Evolutionary conservation across 2,888 invertebrate genomes (phyloP).

Genomic region (Ceriagrion tenellum): DNA sequence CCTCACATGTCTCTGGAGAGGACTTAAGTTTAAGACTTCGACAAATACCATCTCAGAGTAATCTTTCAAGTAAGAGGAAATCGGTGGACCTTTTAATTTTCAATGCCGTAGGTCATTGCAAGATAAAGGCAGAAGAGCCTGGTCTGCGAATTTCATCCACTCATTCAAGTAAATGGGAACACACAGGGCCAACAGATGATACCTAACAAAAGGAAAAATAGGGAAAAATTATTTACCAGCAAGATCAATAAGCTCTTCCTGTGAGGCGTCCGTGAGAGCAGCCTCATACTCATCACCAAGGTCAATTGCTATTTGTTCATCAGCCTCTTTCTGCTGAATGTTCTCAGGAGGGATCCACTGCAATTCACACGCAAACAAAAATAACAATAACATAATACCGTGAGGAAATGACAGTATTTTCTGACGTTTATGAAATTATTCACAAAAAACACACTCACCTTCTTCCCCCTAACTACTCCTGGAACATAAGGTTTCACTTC

Average conservation of each 20-base stretch:
- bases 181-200: not conserved
- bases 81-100: too few species aligned
- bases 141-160: too few species aligned
- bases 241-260: slow-evolving; percentile 98
- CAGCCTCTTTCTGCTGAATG: slow-evolving; percentile 87
- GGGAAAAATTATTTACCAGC: slow-evolving; percentile 83
- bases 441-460: slow-evolving; percentile 80
- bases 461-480: slow-evolving; percentile 94
- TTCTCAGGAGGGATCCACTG: slow-evolving; percentile 87
- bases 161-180: too few species aligned
- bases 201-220: not conserved
- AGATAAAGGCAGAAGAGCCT: too few species aligned
- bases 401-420: not conserved
- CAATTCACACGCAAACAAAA: slow-evolving; percentile 45
- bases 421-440: not conserved
- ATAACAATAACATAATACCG: not conserved
- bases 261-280: slow-evolving; percentile 92
- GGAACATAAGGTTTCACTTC: slow-evolving; percentile 96
- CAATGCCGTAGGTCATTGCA: too few species aligned
- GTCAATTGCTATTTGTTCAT: slow-evolving; percentile 95
- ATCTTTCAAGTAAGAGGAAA: too few species aligned
- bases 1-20: too few species aligned
- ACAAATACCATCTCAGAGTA: too few species aligned
- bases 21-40: too few species aligned
- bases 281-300: slow-evolving; percentile 96